These are phyloP conservation scores for Trachops cirrhosus DNA, from an alignment of 2,797 vertebrate genomes.

Conservation along the genomic window DNA sequence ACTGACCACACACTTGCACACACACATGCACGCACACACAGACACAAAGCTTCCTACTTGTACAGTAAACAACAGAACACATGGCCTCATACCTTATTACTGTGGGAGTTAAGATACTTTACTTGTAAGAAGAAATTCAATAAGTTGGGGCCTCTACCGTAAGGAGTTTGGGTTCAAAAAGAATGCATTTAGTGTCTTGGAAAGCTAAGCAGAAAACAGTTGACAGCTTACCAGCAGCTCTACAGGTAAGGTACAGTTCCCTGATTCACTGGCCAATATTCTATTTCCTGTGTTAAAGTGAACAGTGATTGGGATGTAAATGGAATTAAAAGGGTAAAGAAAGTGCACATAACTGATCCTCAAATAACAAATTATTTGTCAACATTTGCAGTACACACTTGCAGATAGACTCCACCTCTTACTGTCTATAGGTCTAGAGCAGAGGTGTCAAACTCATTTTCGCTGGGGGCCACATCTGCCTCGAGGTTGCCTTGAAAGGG, in stretches of 20 bases:
- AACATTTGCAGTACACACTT: neutral
- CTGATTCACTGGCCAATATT: conserved; percentile 13
- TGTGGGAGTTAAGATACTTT: neutral
- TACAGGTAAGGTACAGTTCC: neutral
- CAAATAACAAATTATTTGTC: conserved; percentile 38
- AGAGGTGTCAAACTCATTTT: neutral
- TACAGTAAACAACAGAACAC: neutral
- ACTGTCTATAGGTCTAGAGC: neutral
- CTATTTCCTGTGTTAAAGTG: conserved; percentile 26
- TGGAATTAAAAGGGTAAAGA: conserved; percentile 7
- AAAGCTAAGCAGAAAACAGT: neutral
- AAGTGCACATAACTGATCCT: conserved; percentile 22
- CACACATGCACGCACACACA: rapidly evolving
- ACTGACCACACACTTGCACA: rapidly evolving
- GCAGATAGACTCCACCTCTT: neutral
- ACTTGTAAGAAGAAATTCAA: neutral
- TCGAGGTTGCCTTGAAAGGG: too few relatives aligned
- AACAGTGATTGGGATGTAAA: conserved; percentile 6
- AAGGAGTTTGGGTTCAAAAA: neutral
- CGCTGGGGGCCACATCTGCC: too few relatives aligned
- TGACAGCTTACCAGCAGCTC: neutral
- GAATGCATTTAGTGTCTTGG: neutral
- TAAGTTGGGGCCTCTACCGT: neutral
- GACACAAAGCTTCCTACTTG: neutral
- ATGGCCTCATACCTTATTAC: neutral